These are phyloP conservation scores for Sminthurinus aureus DNA, from an alignment of 2,888 invertebrate species.

Conservation along the genomic window DNA sequence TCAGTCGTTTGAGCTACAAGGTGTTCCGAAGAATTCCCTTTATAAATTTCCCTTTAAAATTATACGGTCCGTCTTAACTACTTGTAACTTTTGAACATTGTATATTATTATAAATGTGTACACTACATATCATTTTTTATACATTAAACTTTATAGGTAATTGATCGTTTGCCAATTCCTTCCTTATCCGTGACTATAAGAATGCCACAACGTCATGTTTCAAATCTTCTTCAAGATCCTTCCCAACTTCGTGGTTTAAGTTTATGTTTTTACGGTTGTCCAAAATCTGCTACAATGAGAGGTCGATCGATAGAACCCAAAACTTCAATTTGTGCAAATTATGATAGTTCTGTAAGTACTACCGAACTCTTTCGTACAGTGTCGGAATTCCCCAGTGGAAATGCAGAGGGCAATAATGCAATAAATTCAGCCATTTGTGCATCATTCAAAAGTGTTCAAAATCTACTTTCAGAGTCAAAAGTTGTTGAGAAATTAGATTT, in stretches of 20 bases:
- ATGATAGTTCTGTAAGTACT: conserved; percentile 20
- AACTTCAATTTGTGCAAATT: conserved; percentile 14
- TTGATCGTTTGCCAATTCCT: conserved; percentile 57
- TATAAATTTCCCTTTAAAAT: no score
- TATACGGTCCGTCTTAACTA: no score
- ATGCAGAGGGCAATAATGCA: conserved; percentile 37
- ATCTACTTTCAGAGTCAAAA: conserved; percentile 47
- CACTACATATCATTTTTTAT: not conserved
- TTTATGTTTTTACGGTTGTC: conserved; percentile 59
- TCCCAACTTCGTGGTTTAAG: conserved; percentile 54
- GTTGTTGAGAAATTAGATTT: conserved; percentile 51
- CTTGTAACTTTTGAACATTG: no score
- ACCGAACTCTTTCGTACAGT: not conserved
- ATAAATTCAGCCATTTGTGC: conserved; percentile 53
- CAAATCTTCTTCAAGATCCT: conserved; percentile 49
- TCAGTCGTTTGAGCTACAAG: no score
- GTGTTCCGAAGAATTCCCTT: no score
- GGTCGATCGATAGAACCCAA: conserved; percentile 39
- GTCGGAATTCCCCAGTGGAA: conserved; percentile 35
- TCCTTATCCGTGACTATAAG: conserved; percentile 56
- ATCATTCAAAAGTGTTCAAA: conserved; percentile 54
- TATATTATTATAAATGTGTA: not conserved
- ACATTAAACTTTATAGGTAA: conserved; percentile 40
- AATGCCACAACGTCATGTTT: conserved; percentile 54
- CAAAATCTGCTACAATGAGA: conserved; percentile 54